Base-by-base conservation (phyloP, 2,888 invertebrate species). In the Euproctis similis region DNA sequence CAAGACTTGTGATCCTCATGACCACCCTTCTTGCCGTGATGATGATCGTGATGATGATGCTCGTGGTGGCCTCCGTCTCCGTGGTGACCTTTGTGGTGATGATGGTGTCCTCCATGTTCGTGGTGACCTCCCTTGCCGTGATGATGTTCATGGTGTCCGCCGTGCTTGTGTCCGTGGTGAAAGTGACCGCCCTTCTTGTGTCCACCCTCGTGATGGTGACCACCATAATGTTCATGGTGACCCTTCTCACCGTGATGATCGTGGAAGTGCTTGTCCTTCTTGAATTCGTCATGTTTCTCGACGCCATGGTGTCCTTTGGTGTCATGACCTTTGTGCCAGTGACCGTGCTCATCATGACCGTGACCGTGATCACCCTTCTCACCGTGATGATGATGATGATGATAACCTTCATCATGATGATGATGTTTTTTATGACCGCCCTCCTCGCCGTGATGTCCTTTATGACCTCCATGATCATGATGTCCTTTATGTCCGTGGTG, bases 211-310 rank as follows among this genome's bases (percentile, higher is more conserved):
- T 93, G 91, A 60, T 92, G 91, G 64, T 90, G 90, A 19, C 87
- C 90, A 28, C 92, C 93, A 60, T 93, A 90, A 53, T 92, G 91
- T 55, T 90, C 90, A 63, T 93, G 90, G 59, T 88, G 89, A 1
- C 92, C 93, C 45, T 89, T 89, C 47, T 92, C 91, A 44, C 93
- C 92, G 56, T 92, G 90, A 65, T 93, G 92, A 49, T 94, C 92
- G 68, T 90, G 93, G 88, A 92, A 93, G 69, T 94, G 92, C 58
- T 93, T 93, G 58, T 93, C 90, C 67, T 94, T 93, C 62, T 93
- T 92, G 81, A 88, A 92, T 69, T 94, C 94, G 70, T 94, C 92
- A 45, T 91, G 78, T 59, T 94, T 92, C 73, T 93, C 92, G 4
- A 93, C 85, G 47, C 92, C 90, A 59, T 94, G 94, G 54, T 92